Conservation (phyloP, 2,888 invertebrate genomes). For the Congeria kusceri region DNA sequence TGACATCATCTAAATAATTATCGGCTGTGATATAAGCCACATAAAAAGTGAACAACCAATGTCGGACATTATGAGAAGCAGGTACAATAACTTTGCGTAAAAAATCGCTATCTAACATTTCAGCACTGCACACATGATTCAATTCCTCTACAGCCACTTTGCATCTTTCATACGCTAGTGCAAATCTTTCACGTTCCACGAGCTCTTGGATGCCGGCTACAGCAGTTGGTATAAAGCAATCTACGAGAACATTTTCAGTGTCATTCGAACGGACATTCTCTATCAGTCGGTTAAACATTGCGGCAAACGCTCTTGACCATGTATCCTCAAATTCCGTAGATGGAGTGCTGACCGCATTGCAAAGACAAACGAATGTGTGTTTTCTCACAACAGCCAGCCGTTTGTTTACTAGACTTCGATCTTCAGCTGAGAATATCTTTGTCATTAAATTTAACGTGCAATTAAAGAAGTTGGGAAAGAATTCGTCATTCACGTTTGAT, state of each 20-base stretch:
- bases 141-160: not conserved
- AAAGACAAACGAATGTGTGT: not conserved
- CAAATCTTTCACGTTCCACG: not conserved
- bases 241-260: not conserved
- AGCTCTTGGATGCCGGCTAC: not conserved
- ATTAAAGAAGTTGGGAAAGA: not conserved
- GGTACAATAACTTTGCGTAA: not conserved
- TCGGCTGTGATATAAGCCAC: not conserved
- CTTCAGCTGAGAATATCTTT: not conserved
- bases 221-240: not conserved
- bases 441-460: not conserved
- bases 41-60: conserved; percentile 31
- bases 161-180: not conserved
- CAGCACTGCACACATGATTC: not conserved
- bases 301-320: too few species aligned
- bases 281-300: not conserved
- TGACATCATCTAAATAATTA: conserved; percentile 13
- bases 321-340: too few species aligned
- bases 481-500: not conserved
- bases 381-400: not conserved
- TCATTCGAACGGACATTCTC: not conserved
- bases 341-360: not conserved
- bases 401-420: not conserved
- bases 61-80: not conserved
- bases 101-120: not conserved